Percentiles rank a stretch among this genome's conserved stretches.
phyloP scores from a whole-genome alignment of 2,113 vertebrate genomes.

The Paratilapia polleni region DNA sequence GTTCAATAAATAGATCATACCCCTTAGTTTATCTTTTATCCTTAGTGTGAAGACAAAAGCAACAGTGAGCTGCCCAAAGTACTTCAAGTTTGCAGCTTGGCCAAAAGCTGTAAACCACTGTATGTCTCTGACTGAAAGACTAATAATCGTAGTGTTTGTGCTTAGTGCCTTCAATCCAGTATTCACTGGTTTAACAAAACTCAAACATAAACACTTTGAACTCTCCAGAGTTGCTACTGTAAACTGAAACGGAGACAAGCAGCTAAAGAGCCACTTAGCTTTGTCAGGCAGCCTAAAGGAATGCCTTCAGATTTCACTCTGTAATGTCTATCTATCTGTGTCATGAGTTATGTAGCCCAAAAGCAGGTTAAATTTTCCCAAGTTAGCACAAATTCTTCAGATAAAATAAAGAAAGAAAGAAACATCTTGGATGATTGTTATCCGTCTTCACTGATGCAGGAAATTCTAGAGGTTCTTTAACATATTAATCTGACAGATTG shows the following conservation, averaged over 20 bases:
- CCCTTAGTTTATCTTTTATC: neutral
- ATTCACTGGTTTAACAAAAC: neutral
- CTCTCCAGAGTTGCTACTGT: neutral
- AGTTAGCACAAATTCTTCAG: neutral
- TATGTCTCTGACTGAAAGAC: neutral
- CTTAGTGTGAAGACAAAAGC: neutral
- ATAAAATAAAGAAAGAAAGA: neutral
- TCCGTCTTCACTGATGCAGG: slow-evolving; percentile 3
- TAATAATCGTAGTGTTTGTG: neutral
- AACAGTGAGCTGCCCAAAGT: neutral
- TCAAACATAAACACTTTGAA: neutral
- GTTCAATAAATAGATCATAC: neutral
- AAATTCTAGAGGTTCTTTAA: slow-evolving; percentile 17
- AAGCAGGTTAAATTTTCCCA: neutral
- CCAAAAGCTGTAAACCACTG: neutral
- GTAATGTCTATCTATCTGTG: neutral
- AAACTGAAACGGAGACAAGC: neutral
- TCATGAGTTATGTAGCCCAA: neutral
- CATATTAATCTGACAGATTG: slow-evolving; percentile 57
- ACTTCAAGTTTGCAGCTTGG: neutral
- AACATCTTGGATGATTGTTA: neutral
- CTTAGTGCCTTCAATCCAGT: neutral
- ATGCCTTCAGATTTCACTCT: neutral
- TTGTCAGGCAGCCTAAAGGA: neutral
- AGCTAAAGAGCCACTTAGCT: neutral